These are phyloP conservation scores for Upupa epops DNA, from an alignment of 2,113 vertebrate species.

Conservation along the genomic window DNA sequence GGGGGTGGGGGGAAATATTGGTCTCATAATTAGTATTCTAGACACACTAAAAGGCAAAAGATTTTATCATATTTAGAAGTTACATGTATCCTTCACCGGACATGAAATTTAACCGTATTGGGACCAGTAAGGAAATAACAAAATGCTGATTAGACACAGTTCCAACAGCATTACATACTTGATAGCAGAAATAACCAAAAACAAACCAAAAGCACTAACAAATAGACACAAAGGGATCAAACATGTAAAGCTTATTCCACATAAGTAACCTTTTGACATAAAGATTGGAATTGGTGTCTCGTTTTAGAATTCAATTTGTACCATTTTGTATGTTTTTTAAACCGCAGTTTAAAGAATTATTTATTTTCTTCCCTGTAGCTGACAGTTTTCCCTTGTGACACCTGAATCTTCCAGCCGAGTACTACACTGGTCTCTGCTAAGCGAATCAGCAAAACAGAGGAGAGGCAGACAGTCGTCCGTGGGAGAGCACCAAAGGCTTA, in stretches of 20 bases:
- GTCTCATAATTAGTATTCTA: neutral
- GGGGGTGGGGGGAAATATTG: neutral
- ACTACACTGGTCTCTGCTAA: neutral
- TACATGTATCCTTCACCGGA: neutral
- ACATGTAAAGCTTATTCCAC: neutral
- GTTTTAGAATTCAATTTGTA: neutral
- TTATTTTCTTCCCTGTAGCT: neutral
- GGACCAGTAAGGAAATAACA: neutral
- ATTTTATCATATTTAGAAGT: neutral
- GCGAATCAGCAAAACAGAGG: neutral
- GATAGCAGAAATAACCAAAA: neutral
- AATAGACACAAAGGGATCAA: rapidly evolving
- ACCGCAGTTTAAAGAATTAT: neutral
- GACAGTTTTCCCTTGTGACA: neutral
- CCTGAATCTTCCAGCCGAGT: neutral
- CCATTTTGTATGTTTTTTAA: neutral
- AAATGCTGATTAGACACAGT: neutral
- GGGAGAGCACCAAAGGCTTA: neutral
- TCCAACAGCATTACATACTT: neutral
- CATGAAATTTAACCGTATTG: neutral
- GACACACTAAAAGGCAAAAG: neutral
- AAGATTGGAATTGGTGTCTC: neutral
- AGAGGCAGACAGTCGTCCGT: neutral
- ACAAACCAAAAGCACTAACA: neutral
- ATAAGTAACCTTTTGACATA: neutral